Evolutionary conservation across 2,797 vertebrate species (phyloP).

Genomic region (Poeciliopsis infans): DNA sequence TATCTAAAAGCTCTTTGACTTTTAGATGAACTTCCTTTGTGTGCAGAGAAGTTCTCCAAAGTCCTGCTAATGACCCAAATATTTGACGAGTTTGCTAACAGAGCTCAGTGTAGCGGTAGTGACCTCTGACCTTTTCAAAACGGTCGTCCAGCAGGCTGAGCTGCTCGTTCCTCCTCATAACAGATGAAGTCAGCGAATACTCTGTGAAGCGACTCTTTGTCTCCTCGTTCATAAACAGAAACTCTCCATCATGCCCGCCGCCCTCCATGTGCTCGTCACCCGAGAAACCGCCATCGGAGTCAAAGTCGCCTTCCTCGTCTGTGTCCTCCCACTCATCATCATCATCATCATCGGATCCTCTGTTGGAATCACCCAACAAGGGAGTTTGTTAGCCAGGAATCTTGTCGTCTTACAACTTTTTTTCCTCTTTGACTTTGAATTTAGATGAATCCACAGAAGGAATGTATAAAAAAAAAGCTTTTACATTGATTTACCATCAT

Average conservation of each 20-base stretch:
- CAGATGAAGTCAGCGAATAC: slow-evolving; percentile 93
- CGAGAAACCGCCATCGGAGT: slow-evolving; percentile 82
- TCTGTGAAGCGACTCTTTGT: slow-evolving; percentile 95
- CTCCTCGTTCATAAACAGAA: slow-evolving; percentile 91
- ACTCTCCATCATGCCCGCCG: slow-evolving; percentile 60
- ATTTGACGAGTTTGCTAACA: background rate
- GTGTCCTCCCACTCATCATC: slow-evolving; percentile 89
- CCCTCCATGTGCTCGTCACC: slow-evolving; percentile 55
- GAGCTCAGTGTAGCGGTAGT: background rate
- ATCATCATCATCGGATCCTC: slow-evolving; percentile 44
- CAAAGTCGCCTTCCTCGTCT: slow-evolving; percentile 72
- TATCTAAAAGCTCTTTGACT: background rate
- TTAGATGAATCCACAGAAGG: no score
- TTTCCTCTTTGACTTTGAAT: no score
- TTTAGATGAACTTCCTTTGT: background rate
- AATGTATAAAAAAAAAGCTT: no score
- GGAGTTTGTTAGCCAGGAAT: background rate
- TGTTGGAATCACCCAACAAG: slow-evolving; percentile 35
- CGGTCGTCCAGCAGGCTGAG: slow-evolving; percentile 92
- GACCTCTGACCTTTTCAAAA: slow-evolving; percentile 86
- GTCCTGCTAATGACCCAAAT: no score
- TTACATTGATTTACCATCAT: no score
- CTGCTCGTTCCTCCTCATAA: slow-evolving; percentile 95
- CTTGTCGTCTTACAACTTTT: no score
- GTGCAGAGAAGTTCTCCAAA: background rate